These are phyloP conservation scores for Platyscapa corneri DNA, from an alignment of 1,140 invertebrate genomes.

Conservation along the genomic window DNA sequence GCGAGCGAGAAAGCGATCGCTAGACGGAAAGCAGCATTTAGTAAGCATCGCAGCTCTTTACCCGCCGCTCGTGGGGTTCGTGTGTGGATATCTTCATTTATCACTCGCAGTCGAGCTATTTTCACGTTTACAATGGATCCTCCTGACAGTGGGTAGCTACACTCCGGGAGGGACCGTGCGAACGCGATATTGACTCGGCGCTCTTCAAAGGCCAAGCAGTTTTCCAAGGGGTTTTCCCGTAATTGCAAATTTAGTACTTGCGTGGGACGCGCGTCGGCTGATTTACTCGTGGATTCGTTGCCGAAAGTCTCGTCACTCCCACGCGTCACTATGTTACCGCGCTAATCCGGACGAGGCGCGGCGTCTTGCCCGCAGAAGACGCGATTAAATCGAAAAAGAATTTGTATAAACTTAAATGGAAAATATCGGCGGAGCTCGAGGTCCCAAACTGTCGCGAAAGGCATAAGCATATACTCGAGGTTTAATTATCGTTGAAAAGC, in stretches of 20 bases:
- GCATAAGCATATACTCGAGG: too few relatives aligned
- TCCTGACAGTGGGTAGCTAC: not conserved
- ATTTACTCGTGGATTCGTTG: too few relatives aligned
- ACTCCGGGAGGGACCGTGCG: not conserved
- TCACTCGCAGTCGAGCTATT: not conserved
- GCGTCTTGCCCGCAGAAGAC: too few relatives aligned
- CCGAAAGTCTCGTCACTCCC: too few relatives aligned
- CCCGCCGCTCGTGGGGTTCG: not conserved
- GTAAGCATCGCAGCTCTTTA: conserved; percentile 2
- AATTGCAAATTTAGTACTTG: not conserved
- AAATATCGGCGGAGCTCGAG: too few relatives aligned
- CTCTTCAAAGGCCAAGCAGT: not conserved
- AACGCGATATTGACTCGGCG: not conserved
- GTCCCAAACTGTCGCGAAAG: too few relatives aligned
- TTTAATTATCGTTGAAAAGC: too few relatives aligned
- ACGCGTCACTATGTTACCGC: too few relatives aligned
- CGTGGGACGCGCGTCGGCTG: not conserved
- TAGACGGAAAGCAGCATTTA: not conserved
- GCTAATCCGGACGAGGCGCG: too few relatives aligned
- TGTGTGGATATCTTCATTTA: conserved; percentile 5
- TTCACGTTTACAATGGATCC: not conserved
- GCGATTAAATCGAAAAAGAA: too few relatives aligned
- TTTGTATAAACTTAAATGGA: too few relatives aligned
- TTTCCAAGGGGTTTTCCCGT: not conserved
- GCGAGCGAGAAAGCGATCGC: not conserved